phyloP scores from a whole-genome alignment of 1,140 invertebrate genomes.

The Dysdera silvatica region DNA sequence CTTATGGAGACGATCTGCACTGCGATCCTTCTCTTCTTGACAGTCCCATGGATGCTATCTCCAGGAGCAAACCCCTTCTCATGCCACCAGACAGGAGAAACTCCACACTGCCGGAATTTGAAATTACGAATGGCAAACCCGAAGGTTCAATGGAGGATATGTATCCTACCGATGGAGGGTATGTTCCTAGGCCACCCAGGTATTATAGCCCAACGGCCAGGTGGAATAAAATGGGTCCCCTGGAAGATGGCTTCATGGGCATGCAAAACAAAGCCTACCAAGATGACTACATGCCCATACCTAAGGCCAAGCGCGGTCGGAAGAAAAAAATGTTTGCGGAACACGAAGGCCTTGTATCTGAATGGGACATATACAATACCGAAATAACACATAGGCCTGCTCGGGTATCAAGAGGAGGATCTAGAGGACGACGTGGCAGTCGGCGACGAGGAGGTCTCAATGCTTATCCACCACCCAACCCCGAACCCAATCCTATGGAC shows the following conservation, averaged over 20 bases:
- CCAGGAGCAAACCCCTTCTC: conserved; percentile 17
- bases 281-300: conserved; percentile 21
- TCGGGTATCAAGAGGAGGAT: conserved; percentile 11
- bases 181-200: conserved; percentile 7
- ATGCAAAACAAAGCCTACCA: conserved; percentile 21
- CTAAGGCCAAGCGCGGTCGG: conserved; percentile 19
- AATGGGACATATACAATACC: conserved; percentile 27
- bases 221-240: conserved; percentile 21
- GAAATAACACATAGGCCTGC: conserved; percentile 18
- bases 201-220: conserved; percentile 24
- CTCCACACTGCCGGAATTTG: conserved; percentile 26
- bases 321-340: conserved; percentile 20
- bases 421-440: conserved; percentile 18
- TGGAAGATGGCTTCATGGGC: conserved; percentile 24
- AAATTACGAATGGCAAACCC: conserved; percentile 25
- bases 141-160: conserved; percentile 12
- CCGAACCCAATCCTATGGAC: conserved; percentile 20
- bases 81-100: conserved; percentile 16
- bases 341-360: conserved; percentile 12
- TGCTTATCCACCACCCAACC: conserved; percentile 13
- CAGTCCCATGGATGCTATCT: conserved; percentile 11
- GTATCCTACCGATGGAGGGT: conserved; percentile 11
- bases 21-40: conserved; percentile 25
- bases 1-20: conserved; percentile 14
- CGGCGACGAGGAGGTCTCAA: conserved; percentile 7